A percentile compares a stretch with the other conserved stretches of the same genome.
Conservation (phyloP, 2,113 vertebrate genomes). For the Natator depressus region DNA sequence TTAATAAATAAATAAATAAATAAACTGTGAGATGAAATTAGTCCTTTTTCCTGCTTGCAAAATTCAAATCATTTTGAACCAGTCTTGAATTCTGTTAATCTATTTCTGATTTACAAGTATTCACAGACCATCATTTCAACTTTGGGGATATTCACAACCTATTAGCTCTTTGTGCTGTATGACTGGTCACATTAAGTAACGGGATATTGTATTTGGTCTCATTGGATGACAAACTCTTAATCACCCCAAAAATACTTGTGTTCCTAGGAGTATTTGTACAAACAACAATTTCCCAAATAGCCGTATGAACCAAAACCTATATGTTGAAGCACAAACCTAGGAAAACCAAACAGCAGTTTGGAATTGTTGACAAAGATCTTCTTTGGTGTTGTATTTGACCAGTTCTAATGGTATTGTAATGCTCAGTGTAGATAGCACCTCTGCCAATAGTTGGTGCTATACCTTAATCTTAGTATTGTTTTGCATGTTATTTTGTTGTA, state of each 20-base stretch:
- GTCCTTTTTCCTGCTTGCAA: not conserved
- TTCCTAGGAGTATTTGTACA: not conserved
- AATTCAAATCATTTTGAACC: not conserved
- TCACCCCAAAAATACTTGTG: not conserved
- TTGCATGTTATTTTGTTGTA: not conserved
- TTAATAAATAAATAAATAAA: constrained; percentile 36
- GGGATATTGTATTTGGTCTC: not conserved
- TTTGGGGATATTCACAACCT: not conserved
- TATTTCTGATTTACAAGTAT: not conserved
- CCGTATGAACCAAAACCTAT: not conserved
- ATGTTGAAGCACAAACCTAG: not conserved
- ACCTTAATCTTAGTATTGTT: not conserved
- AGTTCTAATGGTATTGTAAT: not conserved
- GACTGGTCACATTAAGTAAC: not conserved
- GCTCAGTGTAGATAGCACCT: not conserved
- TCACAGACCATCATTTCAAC: not conserved
- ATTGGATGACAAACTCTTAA: not conserved
- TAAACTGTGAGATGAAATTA: not conserved
- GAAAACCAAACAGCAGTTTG: not conserved
- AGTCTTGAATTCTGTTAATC: not conserved
- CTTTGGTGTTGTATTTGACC: not conserved
- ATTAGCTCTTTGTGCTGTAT: not conserved
- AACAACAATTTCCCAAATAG: not conserved
- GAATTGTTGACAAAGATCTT: not conserved
- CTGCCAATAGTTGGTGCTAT: not conserved